phyloP scores from a whole-genome alignment of 30 jellyfish, hydroid and myxozoan genomes.

The Hydra vulgaris region DNA sequence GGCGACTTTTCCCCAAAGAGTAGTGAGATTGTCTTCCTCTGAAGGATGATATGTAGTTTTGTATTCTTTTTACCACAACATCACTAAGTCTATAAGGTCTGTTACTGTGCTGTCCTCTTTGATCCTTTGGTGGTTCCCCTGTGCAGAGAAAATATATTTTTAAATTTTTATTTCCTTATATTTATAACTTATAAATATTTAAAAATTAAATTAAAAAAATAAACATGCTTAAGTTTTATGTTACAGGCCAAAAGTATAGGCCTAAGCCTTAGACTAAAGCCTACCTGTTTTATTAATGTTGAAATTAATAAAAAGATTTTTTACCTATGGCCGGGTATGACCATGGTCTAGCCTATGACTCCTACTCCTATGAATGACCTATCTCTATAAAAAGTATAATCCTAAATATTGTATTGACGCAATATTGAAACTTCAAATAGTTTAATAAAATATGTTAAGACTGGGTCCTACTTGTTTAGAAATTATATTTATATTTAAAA shows the following conservation, averaged over 20 bases:
- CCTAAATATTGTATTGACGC: background rate
- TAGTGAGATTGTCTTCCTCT: background rate
- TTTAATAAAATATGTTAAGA: background rate
- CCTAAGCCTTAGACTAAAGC: background rate
- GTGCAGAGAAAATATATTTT: background rate
- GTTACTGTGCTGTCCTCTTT: background rate
- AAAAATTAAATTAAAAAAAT: too few relatives aligned
- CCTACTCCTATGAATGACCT: background rate
- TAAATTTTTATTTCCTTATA: too few relatives aligned
- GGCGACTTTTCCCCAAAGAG: background rate
- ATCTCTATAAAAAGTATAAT: background rate
- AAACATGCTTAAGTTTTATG: background rate
- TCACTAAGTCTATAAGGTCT: too few relatives aligned
- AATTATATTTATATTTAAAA: too few relatives aligned
- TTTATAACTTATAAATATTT: too few relatives aligned
- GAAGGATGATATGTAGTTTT: too few relatives aligned
- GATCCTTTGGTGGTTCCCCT: background rate
- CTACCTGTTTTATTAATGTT: background rate
- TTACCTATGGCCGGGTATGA: too few relatives aligned
- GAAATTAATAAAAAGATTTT: too few relatives aligned
- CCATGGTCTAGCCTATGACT: too few relatives aligned
- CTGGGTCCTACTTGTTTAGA: background rate
- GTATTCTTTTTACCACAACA: too few relatives aligned
- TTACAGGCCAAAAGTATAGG: background rate
- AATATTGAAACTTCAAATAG: background rate